A percentile compares a stretch with the other conserved stretches of the same genome.
phyloP scores from a whole-genome alignment of 2,797 vertebrate genomes.

The Bradypodion pumilum region DNA sequence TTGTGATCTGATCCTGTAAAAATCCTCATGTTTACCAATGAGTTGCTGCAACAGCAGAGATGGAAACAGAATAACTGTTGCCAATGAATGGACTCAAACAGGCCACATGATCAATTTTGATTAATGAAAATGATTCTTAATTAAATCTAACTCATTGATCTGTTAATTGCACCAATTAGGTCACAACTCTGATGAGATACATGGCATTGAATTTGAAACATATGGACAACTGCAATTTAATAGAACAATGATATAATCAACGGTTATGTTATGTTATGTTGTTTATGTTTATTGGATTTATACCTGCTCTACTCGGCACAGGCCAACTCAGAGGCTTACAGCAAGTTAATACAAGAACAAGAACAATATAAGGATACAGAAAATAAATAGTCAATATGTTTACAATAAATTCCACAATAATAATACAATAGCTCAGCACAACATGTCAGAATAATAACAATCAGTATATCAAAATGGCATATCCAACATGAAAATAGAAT shows the following conservation, averaged over 20 bases:
- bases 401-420: too few species aligned
- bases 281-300: too few species aligned
- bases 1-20: neutral
- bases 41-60: neutral
- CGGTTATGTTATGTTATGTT: too few species aligned
- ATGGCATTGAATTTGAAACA: slow-evolving; percentile 23
- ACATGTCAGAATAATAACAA: too few species aligned
- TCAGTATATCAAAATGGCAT: too few species aligned
- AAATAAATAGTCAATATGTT: too few species aligned
- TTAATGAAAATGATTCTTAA: slow-evolving; percentile 35
- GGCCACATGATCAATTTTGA: slow-evolving; percentile 14
- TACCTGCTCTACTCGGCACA: too few species aligned
- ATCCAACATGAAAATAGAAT: too few species aligned
- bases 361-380: too few species aligned
- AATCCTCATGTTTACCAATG: neutral
- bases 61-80: neutral
- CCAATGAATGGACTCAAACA: neutral
- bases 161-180: slow-evolving; percentile 25
- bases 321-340: too few species aligned
- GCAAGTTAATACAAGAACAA: too few species aligned
- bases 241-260: neutral
- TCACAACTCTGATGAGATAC: slow-evolving; percentile 9
- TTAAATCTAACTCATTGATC: slow-evolving; percentile 26
- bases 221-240: slow-evolving; percentile 16
- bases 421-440: too few species aligned